A percentile compares a stretch with the other conserved stretches of the same genome.
Evolutionary conservation across 2,888 invertebrate species (phyloP).

Genomic region (Oligia fasciuncula): DNA sequence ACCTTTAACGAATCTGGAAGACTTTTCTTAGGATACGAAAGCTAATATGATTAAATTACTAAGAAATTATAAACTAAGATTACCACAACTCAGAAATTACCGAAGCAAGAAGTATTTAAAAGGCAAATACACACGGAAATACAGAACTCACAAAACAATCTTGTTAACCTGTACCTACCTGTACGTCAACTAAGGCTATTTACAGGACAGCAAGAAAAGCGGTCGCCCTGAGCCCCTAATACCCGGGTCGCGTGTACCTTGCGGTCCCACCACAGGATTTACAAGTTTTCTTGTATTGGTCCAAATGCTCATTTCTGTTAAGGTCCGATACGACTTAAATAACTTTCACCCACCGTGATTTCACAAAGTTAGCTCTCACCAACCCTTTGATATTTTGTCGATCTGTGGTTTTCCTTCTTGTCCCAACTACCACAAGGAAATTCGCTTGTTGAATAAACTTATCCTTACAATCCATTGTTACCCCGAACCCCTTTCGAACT

Average conservation of each 20-base stretch:
- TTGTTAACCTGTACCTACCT: slow-evolving; percentile 64
- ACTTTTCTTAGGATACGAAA: not conserved
- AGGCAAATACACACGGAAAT: slow-evolving; percentile 46
- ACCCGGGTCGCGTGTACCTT: slow-evolving; percentile 80
- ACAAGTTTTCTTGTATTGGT: slow-evolving; percentile 86
- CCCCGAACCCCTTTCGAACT: slow-evolving; percentile 58
- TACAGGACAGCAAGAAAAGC: slow-evolving; percentile 72
- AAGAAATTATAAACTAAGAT: slow-evolving; percentile 15
- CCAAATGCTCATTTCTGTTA: slow-evolving; percentile 82
- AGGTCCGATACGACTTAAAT: slow-evolving; percentile 73
- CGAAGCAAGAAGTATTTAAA: slow-evolving; percentile 59
- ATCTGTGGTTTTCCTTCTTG: slow-evolving; percentile 75
- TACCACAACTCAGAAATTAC: slow-evolving; percentile 38
- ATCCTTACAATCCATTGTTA: slow-evolving; percentile 65
- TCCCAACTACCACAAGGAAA: slow-evolving; percentile 61
- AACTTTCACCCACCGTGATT: slow-evolving; percentile 76
- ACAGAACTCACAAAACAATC: slow-evolving; percentile 63
- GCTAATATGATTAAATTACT: not conserved
- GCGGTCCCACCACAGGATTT: slow-evolving; percentile 84
- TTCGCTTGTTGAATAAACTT: slow-evolving; percentile 68
- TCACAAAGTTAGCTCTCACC: slow-evolving; percentile 73
- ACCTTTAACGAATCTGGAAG: not conserved
- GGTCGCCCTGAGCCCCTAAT: slow-evolving; percentile 72
- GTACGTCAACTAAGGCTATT: slow-evolving; percentile 72
- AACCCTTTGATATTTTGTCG: slow-evolving; percentile 79